Evolutionary conservation across 2,888 invertebrate species (phyloP).

Genomic region (Mechanitis messenoides): DNA sequence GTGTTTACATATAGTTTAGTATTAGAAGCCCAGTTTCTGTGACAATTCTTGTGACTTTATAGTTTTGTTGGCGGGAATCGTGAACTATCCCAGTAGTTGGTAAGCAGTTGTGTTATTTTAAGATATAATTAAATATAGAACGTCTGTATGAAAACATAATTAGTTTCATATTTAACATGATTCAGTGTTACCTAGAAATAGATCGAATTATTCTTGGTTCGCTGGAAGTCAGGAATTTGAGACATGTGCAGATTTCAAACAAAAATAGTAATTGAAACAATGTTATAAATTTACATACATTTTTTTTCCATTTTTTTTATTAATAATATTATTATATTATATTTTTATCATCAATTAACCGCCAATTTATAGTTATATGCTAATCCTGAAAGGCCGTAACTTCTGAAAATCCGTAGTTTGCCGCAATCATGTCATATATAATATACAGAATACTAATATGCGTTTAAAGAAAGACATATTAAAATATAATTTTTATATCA

Average conservation of each 20-base stretch:
- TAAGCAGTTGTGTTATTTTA: constrained; percentile 71
- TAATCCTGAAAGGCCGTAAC: background rate
- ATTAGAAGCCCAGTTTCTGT: constrained; percentile 34
- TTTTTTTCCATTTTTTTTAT: too few species aligned
- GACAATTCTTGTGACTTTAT: constrained; percentile 33
- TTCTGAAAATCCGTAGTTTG: background rate
- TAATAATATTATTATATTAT: too few species aligned
- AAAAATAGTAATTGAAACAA: background rate
- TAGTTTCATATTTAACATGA: constrained; percentile 60
- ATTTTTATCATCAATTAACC: too few species aligned
- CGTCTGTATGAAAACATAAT: constrained; percentile 67
- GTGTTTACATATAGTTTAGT: constrained; percentile 26
- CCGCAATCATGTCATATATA: too few species aligned
- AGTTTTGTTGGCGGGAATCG: constrained; percentile 49
- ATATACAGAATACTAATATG: too few species aligned
- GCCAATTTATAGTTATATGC: too few species aligned
- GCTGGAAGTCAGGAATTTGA: constrained; percentile 26
- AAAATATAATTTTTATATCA: too few species aligned
- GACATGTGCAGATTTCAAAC: constrained; percentile 23
- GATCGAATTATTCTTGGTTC: constrained; percentile 22
- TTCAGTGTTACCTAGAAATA: constrained; percentile 51
- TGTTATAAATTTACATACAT: too few species aligned
- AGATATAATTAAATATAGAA: constrained; percentile 73
- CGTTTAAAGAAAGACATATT: too few species aligned
- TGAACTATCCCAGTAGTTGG: constrained; percentile 57